These are phyloP conservation scores for Hyla sarda DNA, from an alignment of 2,113 vertebrate species.

Conservation along the genomic window DNA sequence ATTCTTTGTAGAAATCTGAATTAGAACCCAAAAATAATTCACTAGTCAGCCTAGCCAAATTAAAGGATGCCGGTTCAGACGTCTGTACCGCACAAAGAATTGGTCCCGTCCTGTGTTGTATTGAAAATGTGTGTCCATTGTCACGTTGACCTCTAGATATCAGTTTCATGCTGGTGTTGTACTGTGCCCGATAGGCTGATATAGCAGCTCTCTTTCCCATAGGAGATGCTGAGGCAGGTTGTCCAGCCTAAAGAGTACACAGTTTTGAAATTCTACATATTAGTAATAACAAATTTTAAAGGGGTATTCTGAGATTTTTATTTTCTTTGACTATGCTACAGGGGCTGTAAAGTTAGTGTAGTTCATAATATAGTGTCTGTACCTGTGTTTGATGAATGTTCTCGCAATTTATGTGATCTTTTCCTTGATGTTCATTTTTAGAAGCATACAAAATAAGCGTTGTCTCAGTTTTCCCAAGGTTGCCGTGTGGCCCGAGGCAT, in stretches of 20 bases:
- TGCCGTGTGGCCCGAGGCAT: too few species aligned
- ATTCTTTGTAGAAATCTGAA: neutral
- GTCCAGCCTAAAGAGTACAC: neutral
- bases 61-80: neutral
- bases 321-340: too few species aligned
- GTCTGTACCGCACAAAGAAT: neutral
- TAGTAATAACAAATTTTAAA: neutral
- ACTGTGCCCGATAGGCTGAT: neutral
- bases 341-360: too few species aligned
- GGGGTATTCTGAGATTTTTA: too few species aligned
- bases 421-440: too few species aligned
- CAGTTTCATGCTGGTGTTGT: neutral
- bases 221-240: slow-evolving; percentile 10
- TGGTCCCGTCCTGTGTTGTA: neutral
- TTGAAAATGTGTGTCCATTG: neutral
- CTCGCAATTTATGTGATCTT: too few species aligned
- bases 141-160: neutral
- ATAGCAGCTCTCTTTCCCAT: neutral
- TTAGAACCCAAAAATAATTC: neutral
- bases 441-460: too few species aligned
- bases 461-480: too few species aligned
- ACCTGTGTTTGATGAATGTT: too few species aligned
- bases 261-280: neutral
- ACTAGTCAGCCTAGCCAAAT: neutral
- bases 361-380: too few species aligned